Evolutionary conservation across 35 echinoderm and acorn worm genomes (phyloP).

Genomic region (Anneissia japonica): DNA sequence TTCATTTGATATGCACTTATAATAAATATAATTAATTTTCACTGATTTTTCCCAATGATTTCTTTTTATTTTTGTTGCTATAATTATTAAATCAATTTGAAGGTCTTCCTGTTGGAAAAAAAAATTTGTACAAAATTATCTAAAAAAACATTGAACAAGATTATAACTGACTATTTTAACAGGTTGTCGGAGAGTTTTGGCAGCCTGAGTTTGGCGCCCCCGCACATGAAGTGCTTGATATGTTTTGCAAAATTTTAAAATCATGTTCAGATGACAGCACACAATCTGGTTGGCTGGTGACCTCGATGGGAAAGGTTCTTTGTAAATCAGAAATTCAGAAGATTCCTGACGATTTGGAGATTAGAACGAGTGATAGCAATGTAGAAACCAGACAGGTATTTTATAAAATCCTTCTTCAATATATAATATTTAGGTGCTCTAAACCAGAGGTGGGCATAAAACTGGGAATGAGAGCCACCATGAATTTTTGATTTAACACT

Average conservation of each 20-base stretch:
- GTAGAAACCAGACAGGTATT: constrained; percentile 51
- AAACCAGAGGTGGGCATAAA: no score
- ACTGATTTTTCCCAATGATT: no score
- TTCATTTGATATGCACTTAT: no score
- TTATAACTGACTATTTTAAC: neutral
- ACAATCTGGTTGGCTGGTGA: constrained; percentile 19
- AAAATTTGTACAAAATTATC: no score
- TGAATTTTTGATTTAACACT: no score
- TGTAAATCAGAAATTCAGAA: neutral
- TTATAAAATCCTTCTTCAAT: neutral
- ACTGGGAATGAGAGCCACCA: no score
- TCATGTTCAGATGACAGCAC: neutral
- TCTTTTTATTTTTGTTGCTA: no score
- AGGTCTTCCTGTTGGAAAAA: no score
- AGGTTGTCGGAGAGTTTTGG: constrained; percentile 56
- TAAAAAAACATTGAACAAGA: no score
- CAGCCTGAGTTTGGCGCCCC: constrained; percentile 18
- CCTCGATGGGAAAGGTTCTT: constrained; percentile 36
- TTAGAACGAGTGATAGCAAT: neutral
- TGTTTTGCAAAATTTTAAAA: constrained; percentile 13
- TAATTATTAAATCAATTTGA: no score
- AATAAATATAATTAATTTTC: no score
- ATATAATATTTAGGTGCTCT: no score
- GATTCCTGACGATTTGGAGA: neutral
- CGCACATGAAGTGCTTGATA: constrained; percentile 10